phyloP scores from a whole-genome alignment of 2,113 vertebrate species.

The Chloropsis hardwickii region DNA sequence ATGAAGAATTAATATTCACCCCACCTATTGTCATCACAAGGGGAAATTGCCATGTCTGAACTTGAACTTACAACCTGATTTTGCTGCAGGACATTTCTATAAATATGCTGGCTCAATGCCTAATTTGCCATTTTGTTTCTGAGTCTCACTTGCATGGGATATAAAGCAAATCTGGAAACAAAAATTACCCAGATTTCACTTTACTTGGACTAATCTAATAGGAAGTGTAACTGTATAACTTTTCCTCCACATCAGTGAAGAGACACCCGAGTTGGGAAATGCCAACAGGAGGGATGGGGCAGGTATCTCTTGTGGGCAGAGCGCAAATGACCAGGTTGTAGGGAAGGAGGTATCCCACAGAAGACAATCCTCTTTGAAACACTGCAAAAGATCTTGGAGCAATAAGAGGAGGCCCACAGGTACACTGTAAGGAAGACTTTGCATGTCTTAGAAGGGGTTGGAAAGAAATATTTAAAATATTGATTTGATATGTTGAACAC shows the following conservation, averaged over 20 bases:
- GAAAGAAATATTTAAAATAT: neutral
- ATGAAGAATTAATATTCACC: slow-evolving; percentile 50
- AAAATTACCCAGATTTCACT: slow-evolving; percentile 53
- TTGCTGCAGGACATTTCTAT: slow-evolving; percentile 40
- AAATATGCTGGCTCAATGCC: slow-evolving; percentile 47
- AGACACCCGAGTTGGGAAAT: neutral
- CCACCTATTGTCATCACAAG: slow-evolving; percentile 43
- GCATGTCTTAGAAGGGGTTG: neutral
- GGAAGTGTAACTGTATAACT: slow-evolving; percentile 51
- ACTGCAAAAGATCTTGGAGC: neutral
- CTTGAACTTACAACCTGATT: slow-evolving; percentile 59
- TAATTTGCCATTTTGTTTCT: slow-evolving; percentile 46
- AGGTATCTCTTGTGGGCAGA: neutral
- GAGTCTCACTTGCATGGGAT: slow-evolving; percentile 11
- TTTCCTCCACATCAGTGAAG: slow-evolving; percentile 37
- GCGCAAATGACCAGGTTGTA: neutral
- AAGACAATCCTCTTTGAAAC: neutral
- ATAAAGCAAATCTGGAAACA: slow-evolving; percentile 59
- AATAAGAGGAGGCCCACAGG: neutral
- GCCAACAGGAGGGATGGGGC: neutral
- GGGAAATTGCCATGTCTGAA: slow-evolving; percentile 50
- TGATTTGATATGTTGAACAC: neutral
- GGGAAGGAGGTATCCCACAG: neutral
- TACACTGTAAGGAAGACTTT: neutral
- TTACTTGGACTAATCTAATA: slow-evolving; percentile 45